Evolutionary conservation across 2,113 vertebrate genomes (phyloP), one percentile per base, ranked within the genome.

Genomic region (Marcusenius ussheri): DNA sequence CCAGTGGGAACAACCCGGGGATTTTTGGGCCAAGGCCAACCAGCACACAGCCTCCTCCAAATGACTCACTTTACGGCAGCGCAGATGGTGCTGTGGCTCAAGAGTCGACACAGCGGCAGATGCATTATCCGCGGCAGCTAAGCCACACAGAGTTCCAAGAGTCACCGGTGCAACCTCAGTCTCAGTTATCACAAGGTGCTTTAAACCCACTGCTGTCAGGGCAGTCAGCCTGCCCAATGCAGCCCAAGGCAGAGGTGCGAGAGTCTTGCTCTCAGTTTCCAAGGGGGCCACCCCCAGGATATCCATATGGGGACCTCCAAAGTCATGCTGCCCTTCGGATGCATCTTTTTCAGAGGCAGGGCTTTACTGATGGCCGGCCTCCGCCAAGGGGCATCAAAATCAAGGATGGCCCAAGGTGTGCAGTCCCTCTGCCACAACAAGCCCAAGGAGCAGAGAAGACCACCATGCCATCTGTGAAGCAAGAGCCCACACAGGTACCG

Each of bases 331-430:
- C 97, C 74, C 94, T 99, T 13, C 95, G 97, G 92, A 97, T 96
- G 96, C 97, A 97, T 89, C 95, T 98, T 90, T 93, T 99, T 89
- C 97, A 98, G 92, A 98, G 95, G 90, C 96, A 97, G 91, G 97
- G 94, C 88, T 95, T 96, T 9, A 87, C 27, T 77, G 94, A 96
- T 88, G 92, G 92, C 21, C 91, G 91, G 91, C 94, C 94, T 91
- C 89, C 89, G 1, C 93, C 94, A 49, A 96, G 95, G 93, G 74
- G 94, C 42, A 93, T 98, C 87, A 99, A 98, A 95, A 93, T 90
- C 1, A 98, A 98, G 93, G 96, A 97, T 9, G 95, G 93, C 89
- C 92, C 94, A 85, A 96, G 93, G 91, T 94, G 96, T 70, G 95
- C 96, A 0, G 90, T 94, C 88, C 94, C 93, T 77, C 94, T 95